phyloP scores from a whole-genome alignment of 2,797 vertebrate genomes.

The Poeciliopsis infans region DNA sequence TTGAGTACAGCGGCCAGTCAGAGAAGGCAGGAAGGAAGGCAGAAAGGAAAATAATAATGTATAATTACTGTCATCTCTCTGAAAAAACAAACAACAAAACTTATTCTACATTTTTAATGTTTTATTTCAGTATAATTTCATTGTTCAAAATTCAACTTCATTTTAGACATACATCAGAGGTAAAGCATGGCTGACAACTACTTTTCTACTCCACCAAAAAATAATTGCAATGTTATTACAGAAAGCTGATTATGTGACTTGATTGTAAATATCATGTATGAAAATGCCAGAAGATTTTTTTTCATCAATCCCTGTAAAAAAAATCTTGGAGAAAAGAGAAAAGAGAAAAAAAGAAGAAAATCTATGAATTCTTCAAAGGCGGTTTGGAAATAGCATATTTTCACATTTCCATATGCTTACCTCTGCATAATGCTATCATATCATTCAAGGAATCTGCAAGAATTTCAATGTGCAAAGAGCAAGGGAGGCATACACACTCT shows the following conservation, averaged over 20 bases:
- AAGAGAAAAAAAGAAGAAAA: no score
- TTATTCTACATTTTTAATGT: background rate
- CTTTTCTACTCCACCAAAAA: background rate
- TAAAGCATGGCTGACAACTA: background rate
- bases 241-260: background rate
- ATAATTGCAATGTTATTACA: background rate
- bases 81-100: background rate
- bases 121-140: background rate
- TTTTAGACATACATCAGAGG: background rate
- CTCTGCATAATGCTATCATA: background rate
- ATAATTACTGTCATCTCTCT: background rate
- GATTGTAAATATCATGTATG: background rate
- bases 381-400: background rate
- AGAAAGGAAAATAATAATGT: background rate
- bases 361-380: background rate
- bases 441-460: slow-evolving; percentile 1
- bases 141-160: background rate
- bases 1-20: background rate
- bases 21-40: background rate
- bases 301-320: background rate
- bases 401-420: background rate
- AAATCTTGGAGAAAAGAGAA: background rate
- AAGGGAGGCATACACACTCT: background rate
- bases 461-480: background rate
- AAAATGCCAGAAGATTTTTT: background rate